Evolutionary conservation across 2,797 vertebrate species (phyloP), one percentile per base, ranked within the genome.

Genomic region (Myotis planiceps): DNA sequence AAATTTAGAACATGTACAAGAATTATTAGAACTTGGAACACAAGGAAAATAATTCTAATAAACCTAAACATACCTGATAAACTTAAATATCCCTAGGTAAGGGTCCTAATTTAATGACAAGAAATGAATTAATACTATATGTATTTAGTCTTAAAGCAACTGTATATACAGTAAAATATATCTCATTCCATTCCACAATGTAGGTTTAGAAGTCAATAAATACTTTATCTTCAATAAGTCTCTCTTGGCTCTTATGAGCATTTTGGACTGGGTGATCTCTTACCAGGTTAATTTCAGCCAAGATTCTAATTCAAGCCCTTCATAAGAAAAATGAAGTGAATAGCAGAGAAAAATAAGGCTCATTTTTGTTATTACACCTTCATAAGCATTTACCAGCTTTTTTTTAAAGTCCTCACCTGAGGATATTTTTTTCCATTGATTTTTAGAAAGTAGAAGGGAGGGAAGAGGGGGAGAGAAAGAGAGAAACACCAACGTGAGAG

Each of bases 301-400:
- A 76, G 29, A 42, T 47, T 75, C 32, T 42, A 95, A 95, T 49
- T 91, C 79, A 45, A 96, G 27, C 32, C 39, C 63, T 80, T 79
- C 25, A 21, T 74, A 82, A 91, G 27, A 32, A 90, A 65, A 76
- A 92, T 75, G 27, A 84, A 80, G 74, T 60, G 75, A 76, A 69
- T 3, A 92, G 49, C 47, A 80, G 23, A 75, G 49, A 75, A 89
- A 89, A 89, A 60, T 78, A 66, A 65, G 47, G 16, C 88, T 84
- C 88, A 72, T 53, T 83, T 91, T 72, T 74, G 32, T 34, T 19
- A 74, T 29, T 89, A 49, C 2, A 39, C 3, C 51, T 75, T 71
- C 68, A 32, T 47, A 91, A 89, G 16, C 32, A 9, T 58, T 21
- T 2, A 84, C 4, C 63, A 58, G 25, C 55, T 58, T 58, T 58